Base-by-base conservation (phyloP, 2,888 invertebrate genomes). In the Biston stratarius region DNA sequence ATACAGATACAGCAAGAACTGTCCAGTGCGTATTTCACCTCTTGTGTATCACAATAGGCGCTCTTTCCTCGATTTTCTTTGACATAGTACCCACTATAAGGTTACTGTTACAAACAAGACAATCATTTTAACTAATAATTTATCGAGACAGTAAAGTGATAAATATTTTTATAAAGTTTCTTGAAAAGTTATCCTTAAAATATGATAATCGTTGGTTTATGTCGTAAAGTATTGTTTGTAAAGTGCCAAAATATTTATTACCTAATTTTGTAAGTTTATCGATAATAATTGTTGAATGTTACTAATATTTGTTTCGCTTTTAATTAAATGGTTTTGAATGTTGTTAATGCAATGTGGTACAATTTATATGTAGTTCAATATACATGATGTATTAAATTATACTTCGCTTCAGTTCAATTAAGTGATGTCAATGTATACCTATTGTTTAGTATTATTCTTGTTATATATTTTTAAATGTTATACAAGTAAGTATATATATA, bases 191-290 rank as follows among this genome's bases (percentile, higher is more conserved):
- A 24, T 24, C 24, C 24, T 24, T 24, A 24, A 24, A 24, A 38
- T 38, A 38, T 38, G 9, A 38, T 8, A 9, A 38, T 38, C 38
- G 6, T 38, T 38, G 6, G 9, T 6, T 38, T 38, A 38, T 5
- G 38, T 38, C 9, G 24, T 24, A 24, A n/a, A 36, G 36, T 53
- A 47, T 44, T 71, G 67, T 67, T 69, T 74, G 65, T 71, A 62
- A 69, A 72, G 74, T 74, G 74, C 74, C 74, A 74, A 74, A 70
- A 64, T 74, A 67, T 72, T 63, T 72, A 69, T 56, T 53, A 61
- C 61, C 24, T 65, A 65, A 48, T 33, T 40, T 53, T 58, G 10
- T 57, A 61, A 47, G 58, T 45, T 47, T 9, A 48, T 59, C 3
- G 24, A 24, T 24, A 24, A 24, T 24, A 24, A 24, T 24, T 59